Base-by-base conservation (phyloP, 2,888 invertebrate genomes). In the Pristionchus fissidentatus region DNA sequence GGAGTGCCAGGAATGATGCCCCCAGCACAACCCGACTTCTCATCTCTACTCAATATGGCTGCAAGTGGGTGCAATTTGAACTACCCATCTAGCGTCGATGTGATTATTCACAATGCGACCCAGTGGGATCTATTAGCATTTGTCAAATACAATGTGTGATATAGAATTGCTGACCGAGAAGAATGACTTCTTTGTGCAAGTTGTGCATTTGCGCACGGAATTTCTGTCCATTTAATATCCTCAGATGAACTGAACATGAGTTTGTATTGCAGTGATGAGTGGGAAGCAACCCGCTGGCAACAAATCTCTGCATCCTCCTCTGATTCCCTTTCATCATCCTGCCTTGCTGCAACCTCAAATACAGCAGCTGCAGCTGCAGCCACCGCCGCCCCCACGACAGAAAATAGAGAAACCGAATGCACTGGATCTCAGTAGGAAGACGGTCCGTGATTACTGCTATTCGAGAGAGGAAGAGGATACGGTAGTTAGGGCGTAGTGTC, bases 391-490 rank as follows among this genome's bases (percentile, higher is more conserved):
- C 38, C 35, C 32, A 1, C 70, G 70, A 32, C 41, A 3, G 32
- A 66, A 66, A 26, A 46, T 19, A 43, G 66, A 81, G 29, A 62
- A 60, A n/a, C 80, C 80, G 0, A 79, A 52, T 22, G 80, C 86
- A 3, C 78, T 87, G 13, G 87, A 87, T 73, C 82, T 87, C 52
- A 87, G 87, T 66, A 41, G 83, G 22, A 87, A 85, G 77, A 62
- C 77, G 66, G 81, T 81, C 70, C 49, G 83, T 3, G 55, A 13
- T 83, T 77, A 49, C 49, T 55, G 60, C 70, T 55, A 38, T 32
- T 38, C n/a, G n/a, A n/a, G n/a, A n/a, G n/a, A n/a, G n/a, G n/a
- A n/a, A n/a, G n/a, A n/a, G n/a, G n/a, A 4, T 19, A 38, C 38
- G 1, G 43, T 70, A 41, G 41, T 70, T 70, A 70, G 70, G 32